Base-by-base conservation (phyloP, 2,113 vertebrate genomes). In the Eonycteris spelaea region DNA sequence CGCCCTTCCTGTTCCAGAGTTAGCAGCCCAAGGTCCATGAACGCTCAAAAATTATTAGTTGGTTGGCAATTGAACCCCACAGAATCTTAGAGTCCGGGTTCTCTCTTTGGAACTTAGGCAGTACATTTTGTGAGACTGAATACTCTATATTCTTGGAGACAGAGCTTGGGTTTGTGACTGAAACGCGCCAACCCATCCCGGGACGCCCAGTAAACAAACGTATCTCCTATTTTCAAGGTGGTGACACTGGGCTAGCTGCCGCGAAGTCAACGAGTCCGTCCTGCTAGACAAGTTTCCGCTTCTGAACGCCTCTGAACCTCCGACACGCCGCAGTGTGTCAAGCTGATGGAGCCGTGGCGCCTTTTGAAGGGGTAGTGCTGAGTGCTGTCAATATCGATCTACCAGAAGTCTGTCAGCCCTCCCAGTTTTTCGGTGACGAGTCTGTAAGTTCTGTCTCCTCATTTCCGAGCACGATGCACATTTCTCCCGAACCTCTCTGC, bases 251-350 rank as follows among this genome's bases (percentile, higher is more conserved):
- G 35, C 19, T 82, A 77, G 77, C 94, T 38, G 96, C 53, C 18
- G 14, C 53, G 6, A 48, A 45, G 94, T 63, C 65, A 28, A 89
- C 83, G 67, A 67, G 96, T 94, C 51, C 3, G 43, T 96, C 97
- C 96, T 67, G 96, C 88, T 93, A 1, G 86, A 95, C 97, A 61
- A 88, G 97, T 96, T 97, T 96, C 88, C 57, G 94, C 91, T 85
- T 43, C 78, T 4, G 48, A 71, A 86, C 75, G 77, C 86, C 88
- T 38, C 30, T 2, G 63, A 73, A 14, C 26, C 68, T 67, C 51
- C 2, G 38, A 33, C 74, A 19, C 73, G n/a, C 35, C 14, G 13
- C 55, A 45, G 45, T 2, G 73, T 11, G 77, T 48, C 57, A 4
- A 28, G 61, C 61, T 6, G 61, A 33, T 2, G 35, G 6, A 8